Conservation (phyloP, 2,888 invertebrate species). For the Steromphala cineraria region DNA sequence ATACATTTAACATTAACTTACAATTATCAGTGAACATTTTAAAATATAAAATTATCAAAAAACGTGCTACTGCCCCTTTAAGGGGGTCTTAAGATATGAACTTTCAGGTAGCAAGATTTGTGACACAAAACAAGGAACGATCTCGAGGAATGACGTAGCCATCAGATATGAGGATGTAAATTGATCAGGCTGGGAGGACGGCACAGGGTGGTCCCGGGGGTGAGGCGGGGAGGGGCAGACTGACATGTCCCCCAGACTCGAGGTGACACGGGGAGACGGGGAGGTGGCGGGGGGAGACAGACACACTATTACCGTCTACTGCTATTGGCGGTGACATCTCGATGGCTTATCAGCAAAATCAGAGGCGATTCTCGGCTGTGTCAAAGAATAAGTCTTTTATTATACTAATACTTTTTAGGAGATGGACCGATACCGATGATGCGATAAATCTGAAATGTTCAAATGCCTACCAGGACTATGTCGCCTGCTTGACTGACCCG, state of each 20-base stretch:
- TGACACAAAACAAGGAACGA: too few relatives aligned
- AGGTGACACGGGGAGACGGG: neutral
- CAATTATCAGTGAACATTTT: too few relatives aligned
- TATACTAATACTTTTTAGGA: constrained; percentile 8
- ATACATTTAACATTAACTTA: too few relatives aligned
- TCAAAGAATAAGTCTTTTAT: constrained; percentile 10
- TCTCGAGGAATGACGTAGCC: too few relatives aligned
- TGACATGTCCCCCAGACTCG: neutral
- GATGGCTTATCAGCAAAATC: neutral
- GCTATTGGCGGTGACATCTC: neutral
- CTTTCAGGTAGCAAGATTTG: too few relatives aligned
- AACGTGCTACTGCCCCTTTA: too few relatives aligned
- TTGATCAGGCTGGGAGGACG: too few relatives aligned
- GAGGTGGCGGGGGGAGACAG: neutral
- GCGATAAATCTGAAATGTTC: constrained; percentile 12
- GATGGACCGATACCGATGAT: constrained; percentile 3
- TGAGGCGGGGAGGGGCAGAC: neutral
- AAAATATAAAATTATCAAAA: too few relatives aligned
- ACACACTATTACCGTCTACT: neutral
- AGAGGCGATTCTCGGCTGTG: neutral
- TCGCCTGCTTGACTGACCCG: neutral
- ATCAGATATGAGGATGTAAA: too few relatives aligned
- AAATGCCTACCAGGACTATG: neutral
- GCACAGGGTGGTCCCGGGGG: neutral
- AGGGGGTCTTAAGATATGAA: too few relatives aligned